phyloP scores from a whole-genome alignment of 2,888 invertebrate species.

The Drosophila neonasuta region DNA sequence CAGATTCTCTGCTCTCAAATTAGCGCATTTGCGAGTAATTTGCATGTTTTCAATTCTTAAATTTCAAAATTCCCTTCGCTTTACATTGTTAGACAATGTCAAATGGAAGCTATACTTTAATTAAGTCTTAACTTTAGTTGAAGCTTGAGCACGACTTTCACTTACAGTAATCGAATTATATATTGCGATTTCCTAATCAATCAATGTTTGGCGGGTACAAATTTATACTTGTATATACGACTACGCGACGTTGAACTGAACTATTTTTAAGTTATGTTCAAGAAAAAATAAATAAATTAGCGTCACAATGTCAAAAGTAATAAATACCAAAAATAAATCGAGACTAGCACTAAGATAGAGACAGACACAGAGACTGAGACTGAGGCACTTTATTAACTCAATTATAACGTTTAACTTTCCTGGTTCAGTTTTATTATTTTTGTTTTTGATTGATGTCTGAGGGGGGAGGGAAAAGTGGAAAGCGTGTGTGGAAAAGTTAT shows the following conservation, averaged over 20 bases:
- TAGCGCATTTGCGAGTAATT: not conserved
- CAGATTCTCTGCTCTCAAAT: not conserved
- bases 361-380: not conserved
- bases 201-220: not conserved
- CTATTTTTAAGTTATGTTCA: conserved; percentile 57
- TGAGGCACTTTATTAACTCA: conserved; percentile 60
- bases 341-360: conserved; percentile 1
- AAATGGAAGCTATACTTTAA: too few relatives aligned
- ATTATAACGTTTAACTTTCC: conserved; percentile 63
- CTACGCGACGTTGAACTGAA: conserved; percentile 22
- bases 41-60: not conserved
- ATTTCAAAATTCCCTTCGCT: not conserved
- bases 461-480: not conserved
- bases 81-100: not conserved
- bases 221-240: too few relatives aligned
- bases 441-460: not conserved
- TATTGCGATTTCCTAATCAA: not conserved
- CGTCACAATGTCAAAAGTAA: conserved; percentile 53
- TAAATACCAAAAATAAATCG: conserved; percentile 64
- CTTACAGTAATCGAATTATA: not conserved
- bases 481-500: conserved; percentile 12
- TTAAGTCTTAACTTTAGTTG: too few relatives aligned
- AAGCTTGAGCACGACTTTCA: not conserved
- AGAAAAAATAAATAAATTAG: conserved; percentile 66
- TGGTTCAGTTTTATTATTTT: conserved; percentile 28